Evolutionary conservation across 2,113 vertebrate species (phyloP), one percentile per base, ranked within the genome.

Genomic region (Halichoerus grypus): DNA sequence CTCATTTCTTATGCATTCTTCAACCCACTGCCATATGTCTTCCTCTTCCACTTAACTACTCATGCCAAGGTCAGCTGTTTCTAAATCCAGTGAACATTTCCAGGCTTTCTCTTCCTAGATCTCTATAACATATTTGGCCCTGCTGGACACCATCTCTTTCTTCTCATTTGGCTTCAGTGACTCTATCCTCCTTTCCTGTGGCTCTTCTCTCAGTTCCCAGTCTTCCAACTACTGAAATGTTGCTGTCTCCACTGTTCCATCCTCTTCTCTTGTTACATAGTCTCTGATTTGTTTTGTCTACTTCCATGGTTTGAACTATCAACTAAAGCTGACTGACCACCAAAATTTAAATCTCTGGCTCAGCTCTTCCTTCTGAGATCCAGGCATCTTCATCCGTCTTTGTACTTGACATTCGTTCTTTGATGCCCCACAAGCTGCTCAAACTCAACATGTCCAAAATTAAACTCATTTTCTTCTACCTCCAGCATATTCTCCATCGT

Each of bases 11-110:
- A 81, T 65, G 55, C 69, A 46, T 95, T 90, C 91, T 55, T 94
- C 95, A 84, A 53, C 76, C 90, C 91, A 95, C 91, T 53, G 22
- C 94, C 80, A 87, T 92, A 87, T 94, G 89, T 72, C 86, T 79
- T 72, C 71, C 92, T 98, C 82, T 72, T 83, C 79, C 89, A 74
- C 72, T 67, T 74, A 85, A 55, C 53, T 85, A 10, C 31, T 95
- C 53, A 7, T 92, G 63, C 76, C 85, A 77, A 7, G 91, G 86
- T 97, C 65, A 94, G 94, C 83, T 91, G 69, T 59, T 88, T 81
- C 81, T 81, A 84, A 51, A 49, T 71, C 92, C 61, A 80, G 61
- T 6, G 11, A 33, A 26, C 42, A 33, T 24, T 77, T 69, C 33
- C 49, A 53, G 69, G 36, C 53, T 39, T 55, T 69, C 59, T 65